Evolutionary conservation across 2,113 vertebrate species (phyloP), one percentile per base, ranked within the genome.

Genomic region (Pipa parva): DNA sequence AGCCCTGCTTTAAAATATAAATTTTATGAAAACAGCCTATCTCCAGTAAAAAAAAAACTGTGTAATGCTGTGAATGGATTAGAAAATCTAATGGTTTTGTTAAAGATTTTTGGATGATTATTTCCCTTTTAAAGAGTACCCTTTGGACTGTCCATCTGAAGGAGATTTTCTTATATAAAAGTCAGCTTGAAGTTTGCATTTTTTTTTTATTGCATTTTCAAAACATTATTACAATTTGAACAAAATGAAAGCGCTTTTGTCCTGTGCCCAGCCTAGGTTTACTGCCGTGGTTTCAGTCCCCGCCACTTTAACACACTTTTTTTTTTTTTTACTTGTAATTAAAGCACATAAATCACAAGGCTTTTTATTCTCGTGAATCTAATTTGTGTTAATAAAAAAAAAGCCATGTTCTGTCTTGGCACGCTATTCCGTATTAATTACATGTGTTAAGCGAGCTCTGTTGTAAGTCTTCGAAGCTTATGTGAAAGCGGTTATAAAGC

Each of bases 251-350:
- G 39, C 39, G n/a, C 39, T 42, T 42, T 42, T 42, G 39, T 42
- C 39, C 39, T n/a, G 17, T n/a, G 15, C 39, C 39, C 39, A 42
- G 39, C 39, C 39, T 42, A 6, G 39, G 17, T 13, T 42, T 42
- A 42, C 13, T 42, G 39, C 39, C n/a, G 13, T 5, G 17, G 39
- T 42, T 42, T 15, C 39, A n/a, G 11, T 42, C 8, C 17, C 39
- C 17, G 39, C 39, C 39, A 42, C 39, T n/a, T 13, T 42, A n/a
- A 42, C 39, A 42, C 39, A n/a, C 39, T 42, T 15, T 15, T 76
- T 83, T 83, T 83, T 80, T 79, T 42, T 15, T 15, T 76, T 83
- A 84, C 83, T 80, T 79, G 77, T 86, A 76, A 42, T 42, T 42
- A 42, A 42, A 42, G 39, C 17, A 42, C 39, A 42, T 42, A 42